Conservation (phyloP, 2,888 invertebrate genomes). For the Polydrusus cervinus region DNA sequence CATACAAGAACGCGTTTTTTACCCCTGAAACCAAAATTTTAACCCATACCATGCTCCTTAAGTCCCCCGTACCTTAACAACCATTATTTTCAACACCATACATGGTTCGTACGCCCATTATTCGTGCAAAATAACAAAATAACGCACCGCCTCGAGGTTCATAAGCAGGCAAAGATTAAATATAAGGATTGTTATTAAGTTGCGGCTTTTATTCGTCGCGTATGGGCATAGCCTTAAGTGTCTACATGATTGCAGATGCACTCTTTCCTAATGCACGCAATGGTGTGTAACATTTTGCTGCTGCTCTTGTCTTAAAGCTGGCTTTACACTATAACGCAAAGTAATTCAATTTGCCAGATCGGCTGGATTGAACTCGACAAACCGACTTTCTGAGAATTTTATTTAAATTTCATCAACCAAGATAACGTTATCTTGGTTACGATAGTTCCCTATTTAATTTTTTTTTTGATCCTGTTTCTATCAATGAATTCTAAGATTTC, state of each 20-base stretch:
- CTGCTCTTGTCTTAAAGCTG: background rate
- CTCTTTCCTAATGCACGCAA: slow-evolving; percentile 47
- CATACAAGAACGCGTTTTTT: background rate
- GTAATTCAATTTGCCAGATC: background rate
- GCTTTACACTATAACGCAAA: background rate
- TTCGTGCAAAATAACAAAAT: slow-evolving; percentile 51
- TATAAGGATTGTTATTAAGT: slow-evolving; percentile 51
- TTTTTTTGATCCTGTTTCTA: too few species aligned
- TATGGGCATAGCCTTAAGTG: slow-evolving; percentile 53
- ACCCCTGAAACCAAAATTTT: background rate
- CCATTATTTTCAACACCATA: slow-evolving; percentile 41
- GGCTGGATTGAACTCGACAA: background rate
- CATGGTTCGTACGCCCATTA: slow-evolving; percentile 27
- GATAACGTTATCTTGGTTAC: too few species aligned
- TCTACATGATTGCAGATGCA: slow-evolving; percentile 44
- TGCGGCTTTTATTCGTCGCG: slow-evolving; percentile 51
- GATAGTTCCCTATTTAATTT: too few species aligned
- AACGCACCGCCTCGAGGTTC: slow-evolving; percentile 45
- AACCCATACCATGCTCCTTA: background rate
- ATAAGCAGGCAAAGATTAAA: slow-evolving; percentile 55
- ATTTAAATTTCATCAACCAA: too few species aligned
- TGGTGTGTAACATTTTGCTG: slow-evolving; percentile 41
- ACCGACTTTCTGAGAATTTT: too few species aligned
- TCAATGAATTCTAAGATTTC: background rate
- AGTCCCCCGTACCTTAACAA: background rate